Conservation (phyloP, 92 coral and sea anemone species). For the Epizoanthus stellaris region DNA sequence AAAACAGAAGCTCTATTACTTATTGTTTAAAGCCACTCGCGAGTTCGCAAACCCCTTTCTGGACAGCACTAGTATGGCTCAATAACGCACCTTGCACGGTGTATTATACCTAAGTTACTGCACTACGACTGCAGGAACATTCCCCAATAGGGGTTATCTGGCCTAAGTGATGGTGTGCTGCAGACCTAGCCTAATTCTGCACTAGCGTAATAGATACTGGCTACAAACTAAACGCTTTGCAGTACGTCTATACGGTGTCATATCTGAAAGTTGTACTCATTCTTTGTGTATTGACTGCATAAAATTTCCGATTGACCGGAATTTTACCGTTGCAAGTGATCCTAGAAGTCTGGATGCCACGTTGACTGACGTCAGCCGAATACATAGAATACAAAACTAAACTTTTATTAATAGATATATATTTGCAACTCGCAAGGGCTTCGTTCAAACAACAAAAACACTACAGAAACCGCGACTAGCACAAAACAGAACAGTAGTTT, state of each 20-base stretch:
- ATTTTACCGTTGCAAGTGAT: neutral
- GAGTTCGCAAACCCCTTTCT: neutral
- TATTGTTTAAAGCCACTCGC: neutral
- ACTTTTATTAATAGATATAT: neutral
- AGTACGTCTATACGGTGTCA: neutral
- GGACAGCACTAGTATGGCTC: neutral
- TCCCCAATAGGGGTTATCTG: neutral
- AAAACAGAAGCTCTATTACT: neutral
- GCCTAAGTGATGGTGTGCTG: too few species aligned
- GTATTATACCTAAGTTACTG: neutral
- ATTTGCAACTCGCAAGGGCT: constrained; percentile 7
- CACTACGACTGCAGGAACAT: neutral
- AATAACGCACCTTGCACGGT: neutral
- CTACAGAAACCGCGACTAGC: neutral
- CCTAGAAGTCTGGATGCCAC: neutral
- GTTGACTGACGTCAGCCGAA: constrained; percentile 1
- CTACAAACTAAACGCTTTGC: too few species aligned
- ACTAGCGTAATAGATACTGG: too few species aligned
- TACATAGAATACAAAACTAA: neutral
- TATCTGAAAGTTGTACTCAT: neutral
- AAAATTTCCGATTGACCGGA: neutral
- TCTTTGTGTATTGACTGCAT: neutral
- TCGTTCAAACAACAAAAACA: neutral
- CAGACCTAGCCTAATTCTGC: too few species aligned
- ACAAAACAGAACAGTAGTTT: neutral